Percentiles rank a stretch among this genome's conserved stretches.
phyloP scores from a whole-genome alignment of 64 coral and sea anemone species.

The Hydrozoanthus tunicans region DNA sequence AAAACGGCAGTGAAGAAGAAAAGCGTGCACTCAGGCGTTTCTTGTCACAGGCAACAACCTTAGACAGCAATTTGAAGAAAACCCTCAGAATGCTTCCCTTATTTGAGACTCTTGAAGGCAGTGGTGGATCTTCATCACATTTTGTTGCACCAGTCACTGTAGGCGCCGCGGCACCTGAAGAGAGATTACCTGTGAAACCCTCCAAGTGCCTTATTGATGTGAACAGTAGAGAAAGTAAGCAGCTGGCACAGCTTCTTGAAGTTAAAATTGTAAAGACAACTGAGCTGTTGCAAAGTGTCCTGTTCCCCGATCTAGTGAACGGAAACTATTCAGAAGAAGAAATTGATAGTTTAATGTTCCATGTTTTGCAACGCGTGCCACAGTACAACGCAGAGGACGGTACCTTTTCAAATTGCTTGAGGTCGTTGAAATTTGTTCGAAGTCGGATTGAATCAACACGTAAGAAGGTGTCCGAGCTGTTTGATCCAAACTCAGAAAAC shows the following conservation, averaged over 20 bases:
- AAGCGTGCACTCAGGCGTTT: conserved; percentile 61
- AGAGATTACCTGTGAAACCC: conserved; percentile 9
- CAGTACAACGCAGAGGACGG: conserved; percentile 1
- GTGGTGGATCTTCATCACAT: conserved; percentile 13
- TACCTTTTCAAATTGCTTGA: background rate
- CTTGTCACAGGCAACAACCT: background rate
- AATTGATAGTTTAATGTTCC: conserved; percentile 9
- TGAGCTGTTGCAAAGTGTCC: background rate
- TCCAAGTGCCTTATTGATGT: conserved; percentile 14
- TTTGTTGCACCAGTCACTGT: conserved; percentile 10
- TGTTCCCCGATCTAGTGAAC: conserved; percentile 10
- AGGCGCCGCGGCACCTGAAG: background rate
- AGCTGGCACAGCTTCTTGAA: conserved; percentile 12
- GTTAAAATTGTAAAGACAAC: conserved; percentile 22
- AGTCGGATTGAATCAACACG: conserved; percentile 8
- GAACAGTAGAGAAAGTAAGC: background rate
- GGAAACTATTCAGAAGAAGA: conserved; percentile 30
- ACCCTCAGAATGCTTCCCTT: conserved; percentile 39
- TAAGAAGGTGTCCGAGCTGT: conserved; percentile 19
- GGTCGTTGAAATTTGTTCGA: conserved; percentile 22
- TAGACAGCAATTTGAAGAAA: background rate
- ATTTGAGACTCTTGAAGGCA: conserved; percentile 63
- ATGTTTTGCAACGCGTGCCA: conserved; percentile 32
- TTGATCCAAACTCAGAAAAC: conserved; percentile 24
- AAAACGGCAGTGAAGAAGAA: conserved; percentile 1